phyloP scores from a whole-genome alignment of 2,113 vertebrate species.

The Dryoscopus gambensis region DNA sequence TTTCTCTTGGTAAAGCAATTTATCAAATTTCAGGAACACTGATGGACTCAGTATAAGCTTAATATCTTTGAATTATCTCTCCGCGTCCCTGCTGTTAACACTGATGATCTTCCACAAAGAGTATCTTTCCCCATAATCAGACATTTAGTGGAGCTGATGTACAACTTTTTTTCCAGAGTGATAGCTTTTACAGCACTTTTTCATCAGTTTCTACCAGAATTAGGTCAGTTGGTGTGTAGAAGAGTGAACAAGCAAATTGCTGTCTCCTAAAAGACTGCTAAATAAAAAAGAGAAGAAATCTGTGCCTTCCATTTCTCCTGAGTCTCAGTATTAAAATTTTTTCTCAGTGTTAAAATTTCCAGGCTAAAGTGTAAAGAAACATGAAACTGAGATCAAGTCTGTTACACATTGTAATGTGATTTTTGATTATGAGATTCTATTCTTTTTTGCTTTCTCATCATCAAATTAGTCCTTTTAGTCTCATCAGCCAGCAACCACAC shows the following conservation, averaged over 20 bases:
- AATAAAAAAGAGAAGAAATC: background rate
- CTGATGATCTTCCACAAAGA: background rate
- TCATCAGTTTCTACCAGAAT: background rate
- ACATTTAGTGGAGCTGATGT: background rate
- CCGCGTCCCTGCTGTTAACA: background rate
- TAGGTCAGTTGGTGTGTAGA: background rate
- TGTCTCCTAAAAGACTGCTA: background rate
- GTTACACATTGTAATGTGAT: background rate
- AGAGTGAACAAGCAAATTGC: background rate
- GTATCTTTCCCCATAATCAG: background rate
- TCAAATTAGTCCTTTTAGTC: background rate
- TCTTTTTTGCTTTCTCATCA: background rate
- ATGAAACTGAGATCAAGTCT: background rate
- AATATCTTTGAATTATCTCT: background rate
- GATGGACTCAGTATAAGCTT: background rate
- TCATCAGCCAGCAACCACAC: background rate
- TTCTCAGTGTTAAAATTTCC: background rate
- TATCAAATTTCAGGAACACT: background rate
- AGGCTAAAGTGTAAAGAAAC: background rate
- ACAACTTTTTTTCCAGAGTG: background rate
- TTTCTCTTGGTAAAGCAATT: background rate
- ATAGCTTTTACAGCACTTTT: background rate
- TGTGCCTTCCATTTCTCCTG: accelerated
- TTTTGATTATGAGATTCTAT: background rate
- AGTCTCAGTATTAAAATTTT: background rate